Evolutionary conservation across 2,797 vertebrate species (phyloP).

Genomic region (Malurus splendens): DNA sequence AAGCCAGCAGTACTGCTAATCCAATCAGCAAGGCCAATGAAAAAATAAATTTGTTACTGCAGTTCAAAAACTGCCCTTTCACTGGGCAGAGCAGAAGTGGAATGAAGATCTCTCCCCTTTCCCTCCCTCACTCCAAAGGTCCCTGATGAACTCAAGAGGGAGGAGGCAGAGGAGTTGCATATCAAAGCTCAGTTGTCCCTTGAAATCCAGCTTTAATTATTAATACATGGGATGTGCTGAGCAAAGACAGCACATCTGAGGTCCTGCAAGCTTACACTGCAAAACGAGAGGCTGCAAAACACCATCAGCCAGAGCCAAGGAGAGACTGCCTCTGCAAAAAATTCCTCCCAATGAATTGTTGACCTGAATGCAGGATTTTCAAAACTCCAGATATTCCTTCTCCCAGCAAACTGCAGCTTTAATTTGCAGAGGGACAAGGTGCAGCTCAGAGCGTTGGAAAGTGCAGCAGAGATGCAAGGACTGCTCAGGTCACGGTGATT

Average conservation of each 20-base stretch:
- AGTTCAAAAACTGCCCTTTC: slow-evolving; percentile 41
- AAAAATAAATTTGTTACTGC: slow-evolving; percentile 53
- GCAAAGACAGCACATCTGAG: not conserved
- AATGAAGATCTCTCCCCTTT: not conserved
- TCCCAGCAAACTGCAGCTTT: not conserved
- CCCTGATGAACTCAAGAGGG: slow-evolving; percentile 51
- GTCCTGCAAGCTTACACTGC: not conserved
- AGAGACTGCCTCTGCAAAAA: not conserved
- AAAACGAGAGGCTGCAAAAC: not conserved
- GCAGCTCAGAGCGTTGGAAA: not conserved
- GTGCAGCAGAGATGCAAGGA: not conserved
- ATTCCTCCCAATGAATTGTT: not conserved
- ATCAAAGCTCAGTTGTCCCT: slow-evolving; percentile 38
- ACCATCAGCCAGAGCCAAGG: not conserved
- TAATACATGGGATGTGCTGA: not conserved
- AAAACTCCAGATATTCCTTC: not conserved
- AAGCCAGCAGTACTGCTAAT: slow-evolving; percentile 51
- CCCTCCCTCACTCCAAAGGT: slow-evolving; percentile 4
- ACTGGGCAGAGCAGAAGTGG: slow-evolving; percentile 21
- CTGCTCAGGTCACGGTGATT: not conserved
- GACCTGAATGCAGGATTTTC: no score
- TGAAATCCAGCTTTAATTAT: slow-evolving; percentile 36
- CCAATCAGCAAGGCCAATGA: slow-evolving; percentile 54
- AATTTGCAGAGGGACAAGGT: not conserved
- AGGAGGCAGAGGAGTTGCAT: slow-evolving; percentile 41